A percentile compares a stretch with the other conserved stretches of the same genome.
Evolutionary conservation across 2,113 vertebrate genomes (phyloP).

Genomic region (Ptilonorhynchus violaceus): DNA sequence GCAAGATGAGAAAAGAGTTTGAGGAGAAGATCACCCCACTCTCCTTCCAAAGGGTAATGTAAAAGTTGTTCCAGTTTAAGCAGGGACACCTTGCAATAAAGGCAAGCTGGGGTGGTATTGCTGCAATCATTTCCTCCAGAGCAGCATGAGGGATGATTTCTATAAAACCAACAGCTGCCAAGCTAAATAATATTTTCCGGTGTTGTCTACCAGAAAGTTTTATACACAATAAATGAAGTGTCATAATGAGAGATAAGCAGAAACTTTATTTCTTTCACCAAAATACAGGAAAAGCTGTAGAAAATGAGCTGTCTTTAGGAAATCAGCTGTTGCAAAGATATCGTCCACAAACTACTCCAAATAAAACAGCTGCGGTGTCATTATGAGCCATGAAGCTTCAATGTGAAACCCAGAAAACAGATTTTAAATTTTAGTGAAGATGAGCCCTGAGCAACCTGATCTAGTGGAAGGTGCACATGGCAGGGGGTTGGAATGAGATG

Average conservation of each 20-base stretch:
- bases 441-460: neutral
- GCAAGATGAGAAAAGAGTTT: neutral
- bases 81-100: neutral
- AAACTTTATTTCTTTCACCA: neutral
- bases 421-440: neutral
- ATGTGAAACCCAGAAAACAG: neutral
- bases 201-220: neutral
- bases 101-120: neutral
- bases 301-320: neutral
- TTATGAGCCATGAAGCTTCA: neutral
- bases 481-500: neutral
- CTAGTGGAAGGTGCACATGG: neutral
- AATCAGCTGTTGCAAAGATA: neutral
- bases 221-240: neutral
- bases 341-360: neutral
- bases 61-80: neutral
- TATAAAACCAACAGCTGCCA: neutral
- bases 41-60: neutral
- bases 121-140: neutral
- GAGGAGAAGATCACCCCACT: neutral
- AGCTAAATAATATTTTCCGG: neutral
- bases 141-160: neutral
- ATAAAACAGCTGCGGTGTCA: accelerated
- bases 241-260: neutral
- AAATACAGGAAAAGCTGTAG: neutral